Percentiles rank a stretch among this genome's conserved stretches.
Evolutionary conservation across 2,888 invertebrate species (phyloP).

Genomic region (Schizotus pectinicornis): DNA sequence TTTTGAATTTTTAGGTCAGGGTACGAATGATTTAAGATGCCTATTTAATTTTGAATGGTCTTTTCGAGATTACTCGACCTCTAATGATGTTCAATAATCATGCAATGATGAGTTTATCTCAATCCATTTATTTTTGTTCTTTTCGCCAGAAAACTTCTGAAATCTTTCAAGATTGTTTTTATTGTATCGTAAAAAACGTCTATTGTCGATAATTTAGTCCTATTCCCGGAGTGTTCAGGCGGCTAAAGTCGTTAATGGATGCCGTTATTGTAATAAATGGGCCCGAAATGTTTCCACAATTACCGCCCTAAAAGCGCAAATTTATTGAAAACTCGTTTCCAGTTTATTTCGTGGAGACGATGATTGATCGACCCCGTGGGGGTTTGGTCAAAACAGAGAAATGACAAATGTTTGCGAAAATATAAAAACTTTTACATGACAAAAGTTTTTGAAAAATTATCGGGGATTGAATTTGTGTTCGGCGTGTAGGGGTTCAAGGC

Average conservation of each 20-base stretch:
- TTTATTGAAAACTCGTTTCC: constrained; percentile 22
- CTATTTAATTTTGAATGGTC: too few relatives aligned
- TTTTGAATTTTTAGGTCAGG: too few relatives aligned
- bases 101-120: too few relatives aligned
- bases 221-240: neutral
- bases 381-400: constrained; percentile 54
- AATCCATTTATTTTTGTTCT: too few relatives aligned
- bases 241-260: neutral
- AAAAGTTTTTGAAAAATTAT: constrained; percentile 57
- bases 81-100: too few relatives aligned
- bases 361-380: constrained; percentile 53
- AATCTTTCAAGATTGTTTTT: too few relatives aligned
- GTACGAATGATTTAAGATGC: too few relatives aligned
- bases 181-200: too few relatives aligned
- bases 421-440: constrained; percentile 54
- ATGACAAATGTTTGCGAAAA: constrained; percentile 55
- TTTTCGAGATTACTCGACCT: too few relatives aligned
- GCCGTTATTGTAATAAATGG: neutral
- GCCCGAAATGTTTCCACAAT: neutral
- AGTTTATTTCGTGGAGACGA: constrained; percentile 32
- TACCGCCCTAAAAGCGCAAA: constrained; percentile 2
- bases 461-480: constrained; percentile 54
- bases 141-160: too few relatives aligned
- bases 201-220: neutral
- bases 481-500: constrained; percentile 33